Percentiles rank a stretch among this genome's conserved stretches.
These are phyloP conservation scores for Trachops cirrhosus DNA, from an alignment of 2,797 vertebrate genomes.

Conservation along the genomic window DNA sequence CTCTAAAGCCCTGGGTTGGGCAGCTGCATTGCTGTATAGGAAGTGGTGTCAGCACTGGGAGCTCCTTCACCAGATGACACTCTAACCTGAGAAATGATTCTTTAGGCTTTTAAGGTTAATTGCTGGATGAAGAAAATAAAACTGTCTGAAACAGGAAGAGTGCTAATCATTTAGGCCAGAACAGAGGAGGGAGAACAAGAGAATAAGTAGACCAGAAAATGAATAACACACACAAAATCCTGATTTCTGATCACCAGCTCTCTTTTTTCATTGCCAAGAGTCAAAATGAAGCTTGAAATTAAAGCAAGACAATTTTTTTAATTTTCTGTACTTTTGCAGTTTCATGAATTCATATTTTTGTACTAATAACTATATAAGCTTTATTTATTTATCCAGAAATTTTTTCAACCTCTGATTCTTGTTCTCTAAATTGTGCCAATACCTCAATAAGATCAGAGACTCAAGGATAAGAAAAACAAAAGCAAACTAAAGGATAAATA, in stretches of 20 bases:
- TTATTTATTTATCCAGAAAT: background rate
- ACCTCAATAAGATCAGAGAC: background rate
- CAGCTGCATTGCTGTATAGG: accelerated
- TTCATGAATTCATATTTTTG: background rate
- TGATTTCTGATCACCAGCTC: background rate
- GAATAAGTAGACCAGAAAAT: background rate
- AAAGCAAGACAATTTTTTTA: slow-evolving; percentile 19
- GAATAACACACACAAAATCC: background rate
- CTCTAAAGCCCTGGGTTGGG: background rate
- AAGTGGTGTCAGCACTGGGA: background rate
- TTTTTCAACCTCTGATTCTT: background rate
- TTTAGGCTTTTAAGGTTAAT: background rate
- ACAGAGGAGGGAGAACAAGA: background rate
- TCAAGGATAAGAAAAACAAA: background rate
- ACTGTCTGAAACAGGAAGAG: background rate
- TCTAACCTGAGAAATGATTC: background rate
- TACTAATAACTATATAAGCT: background rate
- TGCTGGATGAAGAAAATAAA: background rate
- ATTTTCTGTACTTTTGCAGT: background rate
- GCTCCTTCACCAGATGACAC: background rate
- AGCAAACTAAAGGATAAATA: background rate
- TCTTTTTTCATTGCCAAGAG: background rate
- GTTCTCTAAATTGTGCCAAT: background rate
- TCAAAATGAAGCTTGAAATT: slow-evolving; percentile 3
- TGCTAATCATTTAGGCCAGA: background rate